Evolutionary conservation across 2,888 invertebrate genomes (phyloP).

Genomic region (Apocheima hispidaria): DNA sequence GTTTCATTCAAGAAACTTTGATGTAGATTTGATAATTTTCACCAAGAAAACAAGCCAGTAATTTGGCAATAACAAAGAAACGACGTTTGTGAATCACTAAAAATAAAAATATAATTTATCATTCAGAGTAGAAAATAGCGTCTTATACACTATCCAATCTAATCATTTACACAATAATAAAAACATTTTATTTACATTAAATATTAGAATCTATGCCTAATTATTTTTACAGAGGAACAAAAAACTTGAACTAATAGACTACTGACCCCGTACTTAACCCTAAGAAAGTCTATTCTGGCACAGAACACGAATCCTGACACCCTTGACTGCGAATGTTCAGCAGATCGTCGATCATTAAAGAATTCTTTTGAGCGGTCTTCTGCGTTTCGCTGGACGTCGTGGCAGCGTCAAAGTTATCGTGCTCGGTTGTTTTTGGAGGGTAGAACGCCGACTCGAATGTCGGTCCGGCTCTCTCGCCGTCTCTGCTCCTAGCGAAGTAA

Average conservation of each 20-base stretch:
- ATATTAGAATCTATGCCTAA: conserved; percentile 72
- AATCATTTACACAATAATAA: conserved; percentile 81
- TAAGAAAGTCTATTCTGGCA: conserved; percentile 67
- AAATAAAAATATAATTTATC: conserved; percentile 44
- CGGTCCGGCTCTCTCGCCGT: conserved; percentile 74
- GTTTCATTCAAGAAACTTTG: background rate
- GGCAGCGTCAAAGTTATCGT: conserved; percentile 59
- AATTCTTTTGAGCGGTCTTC: conserved; percentile 67
- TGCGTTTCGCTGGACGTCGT: conserved; percentile 64
- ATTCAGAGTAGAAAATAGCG: conserved; percentile 72
- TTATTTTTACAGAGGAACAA: conserved; percentile 84
- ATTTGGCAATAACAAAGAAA: conserved; percentile 2
- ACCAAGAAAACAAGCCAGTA: background rate
- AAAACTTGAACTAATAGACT: conserved; percentile 80
- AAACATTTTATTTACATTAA: conserved; percentile 85
- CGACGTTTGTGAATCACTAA: background rate
- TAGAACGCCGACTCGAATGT: conserved; percentile 82
- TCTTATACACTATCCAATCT: conserved; percentile 62
- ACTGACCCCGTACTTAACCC: conserved; percentile 68
- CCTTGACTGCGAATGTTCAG: conserved; percentile 71
- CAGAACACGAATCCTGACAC: conserved; percentile 68
- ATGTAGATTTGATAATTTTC: background rate
- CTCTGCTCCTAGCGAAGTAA: conserved; percentile 71
- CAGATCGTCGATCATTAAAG: conserved; percentile 79
- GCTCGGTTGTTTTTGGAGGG: conserved; percentile 71